A percentile compares a stretch with the other conserved stretches of the same genome.
Evolutionary conservation across 1,140 invertebrate genomes (phyloP).

Genomic region (Brachionus paranguensis): DNA sequence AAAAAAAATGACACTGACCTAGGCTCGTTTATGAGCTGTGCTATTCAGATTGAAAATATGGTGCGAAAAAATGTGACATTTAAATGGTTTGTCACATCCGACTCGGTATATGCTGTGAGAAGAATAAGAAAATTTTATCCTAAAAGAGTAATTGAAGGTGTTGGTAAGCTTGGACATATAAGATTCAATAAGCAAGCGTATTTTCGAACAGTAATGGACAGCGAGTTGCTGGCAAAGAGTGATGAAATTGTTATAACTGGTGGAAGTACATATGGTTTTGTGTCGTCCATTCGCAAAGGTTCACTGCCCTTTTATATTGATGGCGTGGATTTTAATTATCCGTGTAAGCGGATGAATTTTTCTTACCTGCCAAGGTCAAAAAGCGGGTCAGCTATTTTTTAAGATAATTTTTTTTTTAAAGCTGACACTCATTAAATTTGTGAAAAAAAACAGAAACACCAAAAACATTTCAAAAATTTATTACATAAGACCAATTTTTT

Average conservation of each 20-base stretch:
- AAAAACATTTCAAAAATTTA: no score
- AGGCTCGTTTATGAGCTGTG: neutral
- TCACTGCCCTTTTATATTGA: conserved; percentile 2
- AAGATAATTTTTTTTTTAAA: neutral
- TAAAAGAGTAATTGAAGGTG: neutral
- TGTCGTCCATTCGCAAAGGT: neutral
- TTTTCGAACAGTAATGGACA: neutral
- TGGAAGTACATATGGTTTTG: neutral
- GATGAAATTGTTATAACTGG: conserved; percentile 1
- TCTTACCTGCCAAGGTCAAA: neutral
- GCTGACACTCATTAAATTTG: no score
- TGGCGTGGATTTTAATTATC: neutral
- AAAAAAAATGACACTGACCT: conserved; percentile 1
- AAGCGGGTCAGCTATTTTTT: neutral
- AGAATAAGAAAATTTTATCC: neutral
- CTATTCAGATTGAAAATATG: neutral
- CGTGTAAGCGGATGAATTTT: neutral
- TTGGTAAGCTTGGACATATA: neutral
- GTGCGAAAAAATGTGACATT: neutral
- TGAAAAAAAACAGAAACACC: no score
- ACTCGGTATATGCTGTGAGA: neutral
- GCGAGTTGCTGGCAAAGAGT: neutral
- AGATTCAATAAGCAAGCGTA: neutral
- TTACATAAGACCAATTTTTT: no score
- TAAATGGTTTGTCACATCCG: neutral